Evolutionary conservation across 92 coral and sea anemone species (phyloP).

Genomic region (Scolanthus callimorphus): DNA sequence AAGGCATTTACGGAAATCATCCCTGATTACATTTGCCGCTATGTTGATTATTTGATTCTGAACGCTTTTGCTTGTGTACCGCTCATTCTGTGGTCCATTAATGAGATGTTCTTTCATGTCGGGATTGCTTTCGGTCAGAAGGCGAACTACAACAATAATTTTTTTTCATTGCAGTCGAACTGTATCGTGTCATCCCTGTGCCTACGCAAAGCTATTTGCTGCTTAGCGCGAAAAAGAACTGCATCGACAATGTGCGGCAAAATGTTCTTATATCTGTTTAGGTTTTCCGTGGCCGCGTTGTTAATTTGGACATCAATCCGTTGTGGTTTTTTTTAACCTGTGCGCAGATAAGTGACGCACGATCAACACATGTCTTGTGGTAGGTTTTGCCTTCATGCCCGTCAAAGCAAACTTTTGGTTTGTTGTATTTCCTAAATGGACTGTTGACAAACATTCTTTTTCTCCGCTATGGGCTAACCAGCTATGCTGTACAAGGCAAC

Average conservation of each 20-base stretch:
- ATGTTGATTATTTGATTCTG: conserved; percentile 52
- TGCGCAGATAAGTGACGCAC: conserved; percentile 15
- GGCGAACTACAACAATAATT: conserved; percentile 49
- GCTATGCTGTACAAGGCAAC: conserved; percentile 27
- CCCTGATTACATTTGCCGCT: conserved; percentile 53
- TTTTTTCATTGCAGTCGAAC: too few relatives aligned
- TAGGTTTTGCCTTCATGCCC: conserved; percentile 26
- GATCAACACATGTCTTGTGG: conserved; percentile 33
- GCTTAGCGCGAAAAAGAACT: conserved; percentile 54
- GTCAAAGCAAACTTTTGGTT: conserved; percentile 40
- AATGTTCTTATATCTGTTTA: conserved; percentile 47
- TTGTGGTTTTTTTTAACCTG: conserved; percentile 24
- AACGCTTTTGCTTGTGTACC: conserved; percentile 61
- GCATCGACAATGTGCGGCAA: conserved; percentile 67
- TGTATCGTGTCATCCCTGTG: conserved; percentile 57
- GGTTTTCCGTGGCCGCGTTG: conserved; percentile 8
- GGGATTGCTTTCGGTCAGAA: conserved; percentile 54
- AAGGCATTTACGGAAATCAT: conserved; percentile 53
- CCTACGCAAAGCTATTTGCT: conserved; percentile 65
- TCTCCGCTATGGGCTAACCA: conserved; percentile 25
- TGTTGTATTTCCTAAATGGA: conserved; percentile 37
- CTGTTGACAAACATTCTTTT: neutral
- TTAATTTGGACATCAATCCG: conserved; percentile 9
- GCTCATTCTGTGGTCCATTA: conserved; percentile 53
- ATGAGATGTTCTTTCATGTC: conserved; percentile 39